phyloP scores from a whole-genome alignment of 1,140 invertebrate species.

The Drosophila nannoptera region DNA sequence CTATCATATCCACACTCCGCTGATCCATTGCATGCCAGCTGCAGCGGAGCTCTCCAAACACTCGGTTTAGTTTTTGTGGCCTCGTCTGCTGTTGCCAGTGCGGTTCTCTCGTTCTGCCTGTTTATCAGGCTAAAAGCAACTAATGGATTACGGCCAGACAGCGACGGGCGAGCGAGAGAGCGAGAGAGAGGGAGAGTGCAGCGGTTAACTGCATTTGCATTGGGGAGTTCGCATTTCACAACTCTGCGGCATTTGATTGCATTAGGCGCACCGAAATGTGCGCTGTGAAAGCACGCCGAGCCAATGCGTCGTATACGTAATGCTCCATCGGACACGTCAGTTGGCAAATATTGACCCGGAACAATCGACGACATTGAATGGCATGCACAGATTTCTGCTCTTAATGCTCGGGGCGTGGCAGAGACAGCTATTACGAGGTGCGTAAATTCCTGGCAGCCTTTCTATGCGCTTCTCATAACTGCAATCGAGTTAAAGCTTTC shows the following conservation, averaged over 20 bases:
- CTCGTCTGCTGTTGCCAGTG: constrained; percentile 40
- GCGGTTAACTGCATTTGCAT: constrained; percentile 42
- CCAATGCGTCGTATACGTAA: constrained; percentile 8
- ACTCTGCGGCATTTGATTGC: constrained; percentile 16
- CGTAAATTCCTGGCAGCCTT: background rate
- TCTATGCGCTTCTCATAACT: background rate
- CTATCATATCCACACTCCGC: no score
- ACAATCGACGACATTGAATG: background rate
- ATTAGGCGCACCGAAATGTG: constrained; percentile 9
- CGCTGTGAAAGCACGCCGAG: constrained; percentile 11
- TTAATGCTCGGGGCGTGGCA: background rate
- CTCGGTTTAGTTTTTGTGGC: constrained; percentile 49
- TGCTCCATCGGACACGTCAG: constrained; percentile 5
- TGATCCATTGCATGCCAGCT: no score
- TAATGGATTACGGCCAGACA: constrained; percentile 45
- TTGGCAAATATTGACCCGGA: background rate
- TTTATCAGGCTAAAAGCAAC: constrained; percentile 59
- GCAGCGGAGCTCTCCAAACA: constrained; percentile 16
- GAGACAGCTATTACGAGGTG: no score
- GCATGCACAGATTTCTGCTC: background rate
- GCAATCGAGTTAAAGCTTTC: background rate
- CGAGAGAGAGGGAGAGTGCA: background rate
- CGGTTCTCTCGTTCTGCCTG: constrained; percentile 33
- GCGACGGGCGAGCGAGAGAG: no score
- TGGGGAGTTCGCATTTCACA: background rate